Evolutionary conservation across 2,888 invertebrate species (phyloP), one percentile per base, ranked within the genome.

Genomic region (Pegoplata infirma): DNA sequence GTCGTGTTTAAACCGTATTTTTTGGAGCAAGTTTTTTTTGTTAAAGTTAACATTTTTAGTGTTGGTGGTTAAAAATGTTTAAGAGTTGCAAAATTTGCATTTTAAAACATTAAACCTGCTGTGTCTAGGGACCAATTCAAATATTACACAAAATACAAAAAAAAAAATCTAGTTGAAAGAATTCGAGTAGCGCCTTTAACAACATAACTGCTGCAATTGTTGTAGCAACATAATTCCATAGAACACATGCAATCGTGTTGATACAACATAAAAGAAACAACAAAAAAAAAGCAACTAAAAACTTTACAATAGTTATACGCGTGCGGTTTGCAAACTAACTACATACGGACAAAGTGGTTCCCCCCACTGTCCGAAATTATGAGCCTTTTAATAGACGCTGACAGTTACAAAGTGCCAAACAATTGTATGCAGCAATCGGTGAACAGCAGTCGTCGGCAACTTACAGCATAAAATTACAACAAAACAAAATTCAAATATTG

Each of bases 391-490:
- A 87, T 87, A 85, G 85, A 84, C 84, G 84, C 83, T 86, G 87
- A 87, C 88, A 87, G 88, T 87, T 87, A 87, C 88, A 87, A 87
- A 87, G 87, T 88, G 86, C 86, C 84, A 82, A 83, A 83, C 86
- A 85, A 88, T 88, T 86, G 86, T n/a, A n/a, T 84, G 82, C 83
- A 84, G 75, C 49, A 47, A 53, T 44, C n/a, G n/a, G 59, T 63
- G 80, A 80, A 72, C 75, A 69, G 74, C 73, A 69, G 64, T 74
- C 47, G 59, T 56, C 63, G 53, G 36, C 47, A 44, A 76, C 59
- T 68, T 53, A 53, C 25, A 61, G 76, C 63, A 76, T 64, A 76
- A 61, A 72, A 77, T 78, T 72, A 72, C 58, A 74, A 69, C 36
- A 66, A 23, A 40, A 40, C 21, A 64, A 72, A 64, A 72, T 61